Base-by-base conservation (phyloP, 2,113 vertebrate genomes). In the Thalassarche chlororhynchos region DNA sequence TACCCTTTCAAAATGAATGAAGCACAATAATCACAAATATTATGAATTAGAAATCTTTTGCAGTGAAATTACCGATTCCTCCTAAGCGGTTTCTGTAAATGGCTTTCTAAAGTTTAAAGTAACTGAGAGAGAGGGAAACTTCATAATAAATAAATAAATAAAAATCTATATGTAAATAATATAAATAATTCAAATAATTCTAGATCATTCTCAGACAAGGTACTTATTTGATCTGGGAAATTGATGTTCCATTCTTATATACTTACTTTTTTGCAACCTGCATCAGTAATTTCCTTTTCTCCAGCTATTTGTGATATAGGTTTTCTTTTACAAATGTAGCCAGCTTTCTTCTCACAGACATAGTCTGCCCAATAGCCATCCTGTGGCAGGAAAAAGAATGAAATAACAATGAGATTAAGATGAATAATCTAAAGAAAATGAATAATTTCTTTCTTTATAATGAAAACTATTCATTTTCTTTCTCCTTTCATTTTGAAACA, bases 281-380 rank as follows among this genome's bases (percentile, higher is more conserved):
- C 16, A 44, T 58, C 66, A 79, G 9, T 68, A 55, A 25, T 85
- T 92, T 96, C 88, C 57, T 83, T 83, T 82, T 79, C 65, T 72
- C 52, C 20, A n/a, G 23, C 20, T 92, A 2, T 70, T 92, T 69
- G 65, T 55, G 57, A 14, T 44, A 47, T 4, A 44, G 52, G 38
- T 82, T 94, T 95, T 83, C 52, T 95, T 85, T 97, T 96, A 85
- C 95, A 97, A 65, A 97, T 69, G 52, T 95, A 96, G 4, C 96
- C 95, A 72, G 75, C 92, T 86, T 88, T 92, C 65, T 76, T 85
- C 61, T 90, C 82, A 85, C 96, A 96, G 29, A 29, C 3, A 6
- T 82, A 16, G n/a, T 96, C 96, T 76, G 90, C 92, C 92, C 95
- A 96, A 57, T 94, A 94, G 14, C 92, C 90, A 90, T 90, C 54